Evolutionary conservation across 2,113 vertebrate genomes (phyloP).

Genomic region (Eulemur macaco): DNA sequence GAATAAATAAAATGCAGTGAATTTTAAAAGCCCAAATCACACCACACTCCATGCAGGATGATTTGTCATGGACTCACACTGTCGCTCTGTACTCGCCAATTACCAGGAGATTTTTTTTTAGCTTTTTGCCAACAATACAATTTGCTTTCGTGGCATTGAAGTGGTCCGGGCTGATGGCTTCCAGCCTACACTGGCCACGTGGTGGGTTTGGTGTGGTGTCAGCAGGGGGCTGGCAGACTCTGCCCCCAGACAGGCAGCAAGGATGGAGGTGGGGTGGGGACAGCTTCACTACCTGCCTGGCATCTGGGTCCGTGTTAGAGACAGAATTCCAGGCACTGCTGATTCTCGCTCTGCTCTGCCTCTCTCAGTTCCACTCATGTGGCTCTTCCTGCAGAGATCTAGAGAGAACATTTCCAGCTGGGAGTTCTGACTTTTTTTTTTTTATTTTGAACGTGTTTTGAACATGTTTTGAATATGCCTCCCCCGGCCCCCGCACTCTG

Average conservation of each 20-base stretch:
- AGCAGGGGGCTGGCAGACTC: neutral
- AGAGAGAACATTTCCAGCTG: neutral
- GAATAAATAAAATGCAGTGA: neutral
- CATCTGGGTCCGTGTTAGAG: neutral
- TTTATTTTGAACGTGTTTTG: neutral
- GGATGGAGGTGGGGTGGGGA: neutral
- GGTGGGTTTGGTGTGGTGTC: neutral
- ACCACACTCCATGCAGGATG: neutral
- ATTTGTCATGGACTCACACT: neutral
- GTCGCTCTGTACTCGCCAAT: neutral
- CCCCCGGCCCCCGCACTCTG: no score
- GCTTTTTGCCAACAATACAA: neutral
- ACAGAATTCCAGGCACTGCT: neutral
- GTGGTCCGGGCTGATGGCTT: neutral
- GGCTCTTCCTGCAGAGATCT: neutral
- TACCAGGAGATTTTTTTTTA: neutral
- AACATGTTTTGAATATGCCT: neutral
- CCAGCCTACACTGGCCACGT: neutral
- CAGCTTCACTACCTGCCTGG: neutral
- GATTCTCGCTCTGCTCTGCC: neutral
- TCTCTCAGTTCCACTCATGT: neutral
- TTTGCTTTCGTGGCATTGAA: neutral
- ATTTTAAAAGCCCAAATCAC: neutral
- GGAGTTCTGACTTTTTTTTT: neutral
- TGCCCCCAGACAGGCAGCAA: neutral